Conservation (phyloP, 2,113 vertebrate species). For the Hiodon tergisus region DNA sequence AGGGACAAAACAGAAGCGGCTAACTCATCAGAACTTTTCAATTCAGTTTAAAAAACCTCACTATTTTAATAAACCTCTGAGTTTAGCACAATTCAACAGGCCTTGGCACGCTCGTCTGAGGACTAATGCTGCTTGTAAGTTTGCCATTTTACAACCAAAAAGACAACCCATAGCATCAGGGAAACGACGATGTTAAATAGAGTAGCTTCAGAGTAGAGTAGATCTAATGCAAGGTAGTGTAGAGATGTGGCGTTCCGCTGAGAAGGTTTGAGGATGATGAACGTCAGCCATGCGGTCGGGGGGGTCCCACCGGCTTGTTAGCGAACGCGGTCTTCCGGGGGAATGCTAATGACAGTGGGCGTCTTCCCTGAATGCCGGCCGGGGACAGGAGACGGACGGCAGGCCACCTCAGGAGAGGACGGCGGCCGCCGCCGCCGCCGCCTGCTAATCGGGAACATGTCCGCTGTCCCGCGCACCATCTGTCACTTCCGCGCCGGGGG, state of each 20-base stretch:
- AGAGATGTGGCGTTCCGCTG: background rate
- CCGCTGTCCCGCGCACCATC: background rate
- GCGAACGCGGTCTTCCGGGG: constrained; percentile 21
- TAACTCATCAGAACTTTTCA: no score
- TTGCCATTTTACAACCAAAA: no score
- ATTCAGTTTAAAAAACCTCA: no score
- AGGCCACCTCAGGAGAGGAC: constrained; percentile 24
- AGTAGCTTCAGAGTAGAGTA: no score
- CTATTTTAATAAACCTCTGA: no score
- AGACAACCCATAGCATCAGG: no score
- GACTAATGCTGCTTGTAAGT: background rate
- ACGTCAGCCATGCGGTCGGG: constrained; percentile 14
- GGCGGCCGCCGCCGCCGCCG: background rate
- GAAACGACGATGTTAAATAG: no score
- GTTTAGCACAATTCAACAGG: background rate
- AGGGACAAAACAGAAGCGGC: no score
- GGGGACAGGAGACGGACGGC: constrained; percentile 27
- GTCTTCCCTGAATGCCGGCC: constrained; percentile 47
- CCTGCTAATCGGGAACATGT: background rate
- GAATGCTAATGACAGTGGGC: constrained; percentile 40
- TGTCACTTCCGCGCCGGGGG: background rate
- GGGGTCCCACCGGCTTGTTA: constrained; percentile 35
- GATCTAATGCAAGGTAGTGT: background rate
- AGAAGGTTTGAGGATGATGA: background rate
- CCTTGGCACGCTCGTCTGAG: background rate